Percentiles rank a stretch among this genome's conserved stretches.
phyloP scores from a whole-genome alignment of 2,888 invertebrate genomes.

The Phytoseiulus persimilis region DNA sequence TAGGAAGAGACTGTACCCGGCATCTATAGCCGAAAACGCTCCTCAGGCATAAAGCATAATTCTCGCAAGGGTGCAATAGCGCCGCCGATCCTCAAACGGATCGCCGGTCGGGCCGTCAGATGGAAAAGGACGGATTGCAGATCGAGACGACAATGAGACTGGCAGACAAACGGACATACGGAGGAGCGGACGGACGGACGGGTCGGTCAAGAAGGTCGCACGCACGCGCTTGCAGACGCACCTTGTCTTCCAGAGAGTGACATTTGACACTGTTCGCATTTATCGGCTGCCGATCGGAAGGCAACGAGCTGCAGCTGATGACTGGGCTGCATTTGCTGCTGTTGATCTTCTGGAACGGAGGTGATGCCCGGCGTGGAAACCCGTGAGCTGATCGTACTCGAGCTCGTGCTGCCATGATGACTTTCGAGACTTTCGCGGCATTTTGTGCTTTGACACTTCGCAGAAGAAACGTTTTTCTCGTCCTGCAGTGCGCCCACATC shows the following conservation, averaged over 20 bases:
- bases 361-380: neutral
- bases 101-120: too few species aligned
- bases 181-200: neutral
- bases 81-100: too few species aligned
- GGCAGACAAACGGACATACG: neutral
- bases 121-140: neutral
- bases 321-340: neutral
- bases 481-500: neutral
- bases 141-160: neutral
- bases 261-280: conserved; percentile 24
- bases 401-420: conserved; percentile 26
- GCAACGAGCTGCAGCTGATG: conserved; percentile 36
- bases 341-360: neutral
- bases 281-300: conserved; percentile 10
- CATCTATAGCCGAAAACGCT: too few species aligned
- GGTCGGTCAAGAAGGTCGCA: neutral
- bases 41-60: too few species aligned
- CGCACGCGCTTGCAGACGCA: neutral
- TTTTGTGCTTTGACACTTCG: neutral
- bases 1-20: too few species aligned
- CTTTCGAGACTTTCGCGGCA: neutral
- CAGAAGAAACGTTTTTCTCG: neutral
- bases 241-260: conserved; percentile 35
- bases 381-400: conserved; percentile 28
- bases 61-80: too few species aligned